These are phyloP conservation scores for Poicephalus meyeri DNA, from an alignment of 2,113 vertebrate genomes.

Conservation along the genomic window DNA sequence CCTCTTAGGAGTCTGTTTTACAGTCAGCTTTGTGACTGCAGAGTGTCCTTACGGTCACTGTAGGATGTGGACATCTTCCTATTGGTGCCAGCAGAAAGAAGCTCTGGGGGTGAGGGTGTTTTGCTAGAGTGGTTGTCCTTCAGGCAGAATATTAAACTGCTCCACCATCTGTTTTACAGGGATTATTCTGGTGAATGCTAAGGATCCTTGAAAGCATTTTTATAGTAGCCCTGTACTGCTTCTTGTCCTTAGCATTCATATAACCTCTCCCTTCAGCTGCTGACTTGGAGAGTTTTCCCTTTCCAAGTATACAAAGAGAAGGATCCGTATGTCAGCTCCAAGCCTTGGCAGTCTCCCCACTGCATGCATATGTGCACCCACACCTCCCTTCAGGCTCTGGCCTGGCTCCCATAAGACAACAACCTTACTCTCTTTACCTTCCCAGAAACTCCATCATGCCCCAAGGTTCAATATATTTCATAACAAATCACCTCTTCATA, in stretches of 20 bases:
- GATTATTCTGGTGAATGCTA: conserved; percentile 18
- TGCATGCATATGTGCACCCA: neutral
- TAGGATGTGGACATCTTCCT: neutral
- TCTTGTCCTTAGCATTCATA: neutral
- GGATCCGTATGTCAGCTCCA: neutral
- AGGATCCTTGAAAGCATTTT: conserved; percentile 45
- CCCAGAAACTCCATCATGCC: neutral
- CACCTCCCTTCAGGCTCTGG: neutral
- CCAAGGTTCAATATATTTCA: neutral
- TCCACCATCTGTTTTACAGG: conserved; percentile 57
- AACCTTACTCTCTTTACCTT: neutral
- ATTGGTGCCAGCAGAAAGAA: conserved; percentile 18
- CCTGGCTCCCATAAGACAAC: neutral
- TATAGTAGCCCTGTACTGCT: neutral
- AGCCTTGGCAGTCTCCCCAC: neutral
- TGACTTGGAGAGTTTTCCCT: neutral
- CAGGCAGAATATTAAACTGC: neutral
- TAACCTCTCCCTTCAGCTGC: neutral
- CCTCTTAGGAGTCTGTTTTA: neutral
- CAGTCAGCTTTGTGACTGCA: neutral
- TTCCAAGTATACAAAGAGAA: neutral
- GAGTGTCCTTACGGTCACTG: conserved; percentile 23
- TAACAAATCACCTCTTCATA: neutral
- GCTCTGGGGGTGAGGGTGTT: conserved; percentile 7
- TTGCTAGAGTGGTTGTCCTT: neutral